Evolutionary conservation across 2,888 invertebrate species (phyloP), one percentile per base, ranked within the genome.

Genomic region (Artemia sp.): DNA sequence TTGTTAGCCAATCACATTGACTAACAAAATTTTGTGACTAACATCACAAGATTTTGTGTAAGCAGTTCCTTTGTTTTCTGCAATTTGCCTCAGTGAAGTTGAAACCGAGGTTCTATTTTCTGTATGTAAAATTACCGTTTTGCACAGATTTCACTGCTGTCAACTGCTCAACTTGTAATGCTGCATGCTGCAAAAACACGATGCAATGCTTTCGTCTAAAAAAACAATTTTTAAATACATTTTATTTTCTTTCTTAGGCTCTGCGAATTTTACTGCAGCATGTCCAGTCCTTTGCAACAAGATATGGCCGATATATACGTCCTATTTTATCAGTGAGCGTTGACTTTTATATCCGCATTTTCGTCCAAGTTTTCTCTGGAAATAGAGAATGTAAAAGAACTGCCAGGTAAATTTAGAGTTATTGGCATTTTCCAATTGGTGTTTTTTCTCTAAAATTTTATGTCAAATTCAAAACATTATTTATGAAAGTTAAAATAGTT

Each of bases 261-360:
- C 78, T 98, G n/a, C 83, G 98, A 73, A 96, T 98, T 76, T 81
- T 97, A 58, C 80, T 98, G 38, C 89, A 92, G 76, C 86, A 88
- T 74, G 88, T 99, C 73, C 92, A 96, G 76, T 83, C 86, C 0
- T 91, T 92, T 76, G 97, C 98, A 0, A 93, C 90, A 76, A 84
- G 92, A 51, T 93, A 98, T 79, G 89, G 92, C 6, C 84, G 92
- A 72, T 94, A 92, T 78, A 94, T 95, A 74, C 86, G 86, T 66
- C 98, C 98, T 0, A 76, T 97, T 66, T 77, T 98, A 4, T 92
- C 92, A 51, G 79, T 98, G 73, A 94, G 94, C 38, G 91, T 89
- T 0, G 98, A 99, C 79, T 99, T 98, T 81, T 98, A 98, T 78
- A 85, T 97, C 58, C 82, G 98, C 72, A 87, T 97, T 10, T 95